phyloP scores from a whole-genome alignment of 1,140 invertebrate genomes.

The Ylistrum balloti region DNA sequence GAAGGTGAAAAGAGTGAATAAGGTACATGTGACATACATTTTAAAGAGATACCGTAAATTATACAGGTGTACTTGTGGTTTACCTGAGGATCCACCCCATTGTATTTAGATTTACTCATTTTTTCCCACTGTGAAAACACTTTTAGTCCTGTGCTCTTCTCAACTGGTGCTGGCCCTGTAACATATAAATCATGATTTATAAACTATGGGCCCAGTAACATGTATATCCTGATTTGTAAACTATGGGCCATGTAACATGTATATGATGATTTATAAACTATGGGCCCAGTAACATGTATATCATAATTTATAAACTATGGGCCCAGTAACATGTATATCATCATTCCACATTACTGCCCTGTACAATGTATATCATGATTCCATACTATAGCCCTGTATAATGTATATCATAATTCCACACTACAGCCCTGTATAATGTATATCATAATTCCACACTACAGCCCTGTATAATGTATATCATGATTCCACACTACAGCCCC shows the following conservation, averaged over 20 bases:
- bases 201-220: background rate
- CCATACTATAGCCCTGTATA: background rate
- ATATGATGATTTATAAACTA: slow-evolving; percentile 41
- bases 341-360: background rate
- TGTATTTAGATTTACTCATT: slow-evolving; percentile 99
- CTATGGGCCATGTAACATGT: slow-evolving; percentile 78
- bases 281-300: background rate
- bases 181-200: slow-evolving; percentile 53
- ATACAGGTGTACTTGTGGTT: too few species aligned
- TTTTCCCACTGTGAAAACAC: slow-evolving; percentile 94
- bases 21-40: too few species aligned
- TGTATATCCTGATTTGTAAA: background rate
- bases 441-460: background rate
- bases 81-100: slow-evolving; percentile 95
- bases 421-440: background rate
- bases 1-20: too few species aligned
- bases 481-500: too few species aligned
- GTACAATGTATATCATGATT: background rate
- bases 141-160: slow-evolving; percentile 87
- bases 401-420: background rate
- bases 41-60: too few species aligned
- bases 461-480: too few species aligned
- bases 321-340: slow-evolving; percentile 77
- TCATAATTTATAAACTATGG: slow-evolving; percentile 44
- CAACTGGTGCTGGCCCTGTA: slow-evolving; percentile 84